These are phyloP conservation scores for Notodonta dromedarius DNA, from an alignment of 2,888 invertebrate genomes.

Conservation along the genomic window DNA sequence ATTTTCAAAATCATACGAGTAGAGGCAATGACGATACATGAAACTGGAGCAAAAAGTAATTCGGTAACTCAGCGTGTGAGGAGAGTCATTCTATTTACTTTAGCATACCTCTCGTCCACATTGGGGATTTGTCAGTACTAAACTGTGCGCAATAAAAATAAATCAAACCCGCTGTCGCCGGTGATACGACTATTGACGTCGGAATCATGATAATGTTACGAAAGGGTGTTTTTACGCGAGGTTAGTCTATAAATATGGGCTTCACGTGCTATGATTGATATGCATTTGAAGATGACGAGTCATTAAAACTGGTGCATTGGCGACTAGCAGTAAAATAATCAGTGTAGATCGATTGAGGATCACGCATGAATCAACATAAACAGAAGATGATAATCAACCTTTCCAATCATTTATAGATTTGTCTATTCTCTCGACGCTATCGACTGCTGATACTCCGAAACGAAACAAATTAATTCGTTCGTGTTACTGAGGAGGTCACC, in stretches of 20 bases:
- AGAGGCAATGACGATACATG: background rate
- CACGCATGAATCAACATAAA: no score
- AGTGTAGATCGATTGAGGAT: no score
- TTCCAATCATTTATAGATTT: no score
- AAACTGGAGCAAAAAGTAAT: conserved; percentile 18
- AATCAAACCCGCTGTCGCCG: conserved; percentile 18
- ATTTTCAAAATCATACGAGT: background rate
- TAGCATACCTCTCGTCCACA: conserved; percentile 6
- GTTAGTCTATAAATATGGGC: no score
- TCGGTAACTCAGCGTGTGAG: conserved; percentile 15
- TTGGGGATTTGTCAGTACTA: conserved; percentile 23
- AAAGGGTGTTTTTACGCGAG: no score
- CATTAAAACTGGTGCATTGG: no score
- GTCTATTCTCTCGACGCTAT: no score
- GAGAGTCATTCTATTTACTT: conserved; percentile 23
- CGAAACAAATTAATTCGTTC: conserved; percentile 10
- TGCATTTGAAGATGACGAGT: no score
- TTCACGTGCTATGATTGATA: no score
- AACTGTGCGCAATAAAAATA: conserved; percentile 28
- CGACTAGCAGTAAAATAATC: no score
- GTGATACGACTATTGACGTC: background rate
- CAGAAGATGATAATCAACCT: no score
- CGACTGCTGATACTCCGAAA: conserved; percentile 8
- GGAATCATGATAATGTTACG: background rate
- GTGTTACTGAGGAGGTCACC: background rate